Conservation (phyloP, 2,113 vertebrate genomes). For the Esox niger region DNA sequence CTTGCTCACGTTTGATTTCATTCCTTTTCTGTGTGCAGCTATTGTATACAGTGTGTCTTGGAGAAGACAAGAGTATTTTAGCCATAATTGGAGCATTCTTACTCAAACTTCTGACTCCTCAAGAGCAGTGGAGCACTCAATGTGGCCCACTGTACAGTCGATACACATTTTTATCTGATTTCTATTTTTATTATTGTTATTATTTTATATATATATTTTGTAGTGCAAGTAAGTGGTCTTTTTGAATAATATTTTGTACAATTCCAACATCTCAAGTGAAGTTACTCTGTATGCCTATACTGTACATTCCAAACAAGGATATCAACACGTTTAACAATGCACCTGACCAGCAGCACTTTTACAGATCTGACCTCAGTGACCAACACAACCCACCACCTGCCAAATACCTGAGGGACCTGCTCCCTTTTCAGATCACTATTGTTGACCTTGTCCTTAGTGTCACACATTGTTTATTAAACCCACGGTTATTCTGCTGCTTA, state of each 20-base stretch:
- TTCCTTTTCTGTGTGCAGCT: constrained; percentile 49
- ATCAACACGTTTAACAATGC: constrained; percentile 43
- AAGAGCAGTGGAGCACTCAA: constrained; percentile 37
- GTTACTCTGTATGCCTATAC: constrained; percentile 54
- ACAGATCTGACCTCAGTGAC: constrained; percentile 2
- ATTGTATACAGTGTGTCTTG: constrained; percentile 44
- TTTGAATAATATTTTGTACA: constrained; percentile 66
- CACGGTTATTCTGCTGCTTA: neutral
- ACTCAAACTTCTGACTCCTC: constrained; percentile 37
- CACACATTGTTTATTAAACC: neutral
- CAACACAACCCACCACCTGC: neutral
- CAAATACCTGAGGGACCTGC: neutral
- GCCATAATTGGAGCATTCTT: constrained; percentile 60
- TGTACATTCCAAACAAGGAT: constrained; percentile 66
- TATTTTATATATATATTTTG: constrained; percentile 68
- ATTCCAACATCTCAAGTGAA: constrained; percentile 53
- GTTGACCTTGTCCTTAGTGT: neutral
- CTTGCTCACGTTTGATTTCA: constrained; percentile 62
- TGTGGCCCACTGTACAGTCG: constrained; percentile 35
- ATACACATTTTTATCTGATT: constrained; percentile 58
- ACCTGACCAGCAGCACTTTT: constrained; percentile 37
- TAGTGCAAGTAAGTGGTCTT: constrained; percentile 62
- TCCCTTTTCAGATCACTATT: neutral
- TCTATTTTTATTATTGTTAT: constrained; percentile 55
- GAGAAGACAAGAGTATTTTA: constrained; percentile 53